phyloP scores from a whole-genome alignment of 92 coral and sea anemone genomes.

The Bergia puertoricense region DNA sequence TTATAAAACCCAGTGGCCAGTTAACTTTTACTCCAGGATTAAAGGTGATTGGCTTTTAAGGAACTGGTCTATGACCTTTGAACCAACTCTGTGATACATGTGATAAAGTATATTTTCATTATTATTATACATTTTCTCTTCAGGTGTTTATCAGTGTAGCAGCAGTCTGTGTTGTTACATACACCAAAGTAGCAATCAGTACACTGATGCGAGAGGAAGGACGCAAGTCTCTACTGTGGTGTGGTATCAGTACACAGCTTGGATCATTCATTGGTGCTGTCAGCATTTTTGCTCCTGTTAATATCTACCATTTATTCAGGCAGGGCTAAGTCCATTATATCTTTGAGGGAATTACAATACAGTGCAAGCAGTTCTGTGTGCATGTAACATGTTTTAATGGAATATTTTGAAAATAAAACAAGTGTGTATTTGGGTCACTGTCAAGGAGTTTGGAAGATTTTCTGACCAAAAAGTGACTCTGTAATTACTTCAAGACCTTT shows the following conservation, averaged over 20 bases:
- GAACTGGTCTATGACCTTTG: neutral
- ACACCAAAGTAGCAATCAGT: constrained; percentile 88
- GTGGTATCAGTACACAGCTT: constrained; percentile 83
- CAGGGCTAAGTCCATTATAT: constrained; percentile 6
- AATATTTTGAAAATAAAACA: no score
- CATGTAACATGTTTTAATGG: no score
- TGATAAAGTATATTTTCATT: neutral
- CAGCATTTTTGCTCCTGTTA: constrained; percentile 92
- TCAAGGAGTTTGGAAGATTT: no score
- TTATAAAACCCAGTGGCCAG: no score
- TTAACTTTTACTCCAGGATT: no score
- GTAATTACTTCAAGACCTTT: no score
- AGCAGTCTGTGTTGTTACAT: constrained; percentile 84
- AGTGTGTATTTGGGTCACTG: no score
- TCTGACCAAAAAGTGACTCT: no score
- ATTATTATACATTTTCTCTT: neutral
- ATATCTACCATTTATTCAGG: constrained; percentile 77
- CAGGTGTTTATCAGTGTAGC: constrained; percentile 83
- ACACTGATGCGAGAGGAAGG: constrained; percentile 93
- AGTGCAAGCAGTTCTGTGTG: no score
- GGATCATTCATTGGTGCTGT: constrained; percentile 92
- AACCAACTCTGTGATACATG: neutral
- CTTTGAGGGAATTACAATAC: neutral
- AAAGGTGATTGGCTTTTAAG: no score
- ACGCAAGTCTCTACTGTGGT: constrained; percentile 84